These are phyloP conservation scores for Amorpha juglandis DNA, from an alignment of 2,888 invertebrate species.

Conservation along the genomic window DNA sequence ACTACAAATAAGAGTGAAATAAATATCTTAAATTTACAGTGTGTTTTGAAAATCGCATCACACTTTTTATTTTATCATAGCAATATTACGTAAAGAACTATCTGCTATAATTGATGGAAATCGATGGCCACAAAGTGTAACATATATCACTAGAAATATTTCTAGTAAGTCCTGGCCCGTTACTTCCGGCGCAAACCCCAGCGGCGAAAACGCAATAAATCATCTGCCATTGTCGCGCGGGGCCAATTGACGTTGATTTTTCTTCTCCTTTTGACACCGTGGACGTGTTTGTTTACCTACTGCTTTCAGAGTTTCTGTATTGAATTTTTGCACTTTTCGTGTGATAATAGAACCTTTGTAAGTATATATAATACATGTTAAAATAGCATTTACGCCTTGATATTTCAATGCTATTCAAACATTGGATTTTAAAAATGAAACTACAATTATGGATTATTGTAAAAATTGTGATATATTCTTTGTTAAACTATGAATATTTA, in stretches of 20 bases:
- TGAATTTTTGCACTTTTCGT: neutral
- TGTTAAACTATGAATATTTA: constrained; percentile 84
- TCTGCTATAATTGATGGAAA: constrained; percentile 49
- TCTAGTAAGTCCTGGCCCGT: constrained; percentile 48
- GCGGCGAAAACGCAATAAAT: constrained; percentile 70
- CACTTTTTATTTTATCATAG: neutral
- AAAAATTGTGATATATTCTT: constrained; percentile 84
- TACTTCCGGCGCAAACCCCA: constrained; percentile 53
- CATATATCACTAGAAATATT: constrained; percentile 56
- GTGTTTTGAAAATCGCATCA: neutral
- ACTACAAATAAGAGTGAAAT: no score
- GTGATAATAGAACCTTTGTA: neutral
- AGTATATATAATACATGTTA: neutral
- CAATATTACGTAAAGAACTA: constrained; percentile 26
- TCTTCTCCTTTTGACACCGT: constrained; percentile 47
- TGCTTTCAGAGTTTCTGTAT: constrained; percentile 15
- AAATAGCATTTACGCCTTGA: no score
- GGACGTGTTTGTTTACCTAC: constrained; percentile 37
- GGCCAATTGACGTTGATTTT: constrained; percentile 74
- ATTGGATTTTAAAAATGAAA: constrained; percentile 56
- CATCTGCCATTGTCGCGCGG: constrained; percentile 67
- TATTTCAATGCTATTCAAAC: neutral
- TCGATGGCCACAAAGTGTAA: constrained; percentile 44
- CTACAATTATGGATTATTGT: constrained; percentile 64
- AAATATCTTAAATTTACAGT: neutral